A percentile compares a stretch with the other conserved stretches of the same genome.
These are phyloP conservation scores for Tiliacea aurago DNA, from an alignment of 2,888 invertebrate genomes.

Conservation along the genomic window DNA sequence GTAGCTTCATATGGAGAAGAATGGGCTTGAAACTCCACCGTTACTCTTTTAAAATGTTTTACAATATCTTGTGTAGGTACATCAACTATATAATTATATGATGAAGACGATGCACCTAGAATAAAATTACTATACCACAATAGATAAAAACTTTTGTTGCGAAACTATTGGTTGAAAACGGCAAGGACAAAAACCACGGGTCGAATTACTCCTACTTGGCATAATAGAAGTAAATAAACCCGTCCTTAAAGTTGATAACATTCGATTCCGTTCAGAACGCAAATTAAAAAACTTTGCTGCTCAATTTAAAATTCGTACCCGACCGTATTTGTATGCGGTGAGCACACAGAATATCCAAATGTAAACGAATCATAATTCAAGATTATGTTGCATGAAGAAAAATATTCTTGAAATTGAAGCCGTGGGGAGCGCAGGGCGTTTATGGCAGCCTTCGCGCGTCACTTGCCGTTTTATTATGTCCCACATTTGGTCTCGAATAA, in stretches of 20 bases:
- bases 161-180: constrained; percentile 31
- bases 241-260: constrained; percentile 43
- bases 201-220: constrained; percentile 23
- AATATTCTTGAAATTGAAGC: constrained; percentile 65
- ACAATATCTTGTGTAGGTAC: no score
- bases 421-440: constrained; percentile 59
- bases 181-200: constrained; percentile 1
- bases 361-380: constrained; percentile 65
- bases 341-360: constrained; percentile 45
- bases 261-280: constrained; percentile 39
- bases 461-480: constrained; percentile 70
- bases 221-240: constrained; percentile 28
- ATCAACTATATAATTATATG: no score
- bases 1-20: no score
- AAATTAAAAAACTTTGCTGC: constrained; percentile 53
- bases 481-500: constrained; percentile 74
- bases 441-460: constrained; percentile 66
- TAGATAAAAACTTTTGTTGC: no score
- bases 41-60: no score
- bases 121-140: no score
- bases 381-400: constrained; percentile 64
- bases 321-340: constrained; percentile 40
- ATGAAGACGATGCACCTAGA: no score
- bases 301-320: constrained; percentile 46
- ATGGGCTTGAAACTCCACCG: no score